Evolutionary conservation across 1,140 invertebrate genomes (phyloP).

Genomic region (Magallana ariakensis): DNA sequence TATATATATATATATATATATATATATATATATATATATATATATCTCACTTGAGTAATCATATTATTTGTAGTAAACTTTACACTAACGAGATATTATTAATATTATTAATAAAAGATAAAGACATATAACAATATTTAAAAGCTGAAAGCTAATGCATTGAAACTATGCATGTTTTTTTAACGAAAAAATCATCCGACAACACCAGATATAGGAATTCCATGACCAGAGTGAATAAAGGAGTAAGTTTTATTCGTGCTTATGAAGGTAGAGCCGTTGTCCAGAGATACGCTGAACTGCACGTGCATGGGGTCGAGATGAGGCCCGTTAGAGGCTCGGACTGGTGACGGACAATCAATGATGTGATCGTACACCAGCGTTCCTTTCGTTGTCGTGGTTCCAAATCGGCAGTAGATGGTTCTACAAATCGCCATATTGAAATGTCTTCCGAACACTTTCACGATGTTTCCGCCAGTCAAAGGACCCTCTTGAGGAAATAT

Average conservation of each 20-base stretch:
- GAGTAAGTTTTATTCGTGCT: background rate
- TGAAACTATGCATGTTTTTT: too few relatives aligned
- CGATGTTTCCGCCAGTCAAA: constrained; percentile 7
- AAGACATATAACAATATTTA: too few relatives aligned
- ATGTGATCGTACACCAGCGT: constrained; percentile 54
- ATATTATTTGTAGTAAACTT: too few relatives aligned
- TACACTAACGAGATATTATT: too few relatives aligned
- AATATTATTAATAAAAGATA: too few relatives aligned
- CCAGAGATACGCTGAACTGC: constrained; percentile 43
- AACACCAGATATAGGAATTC: background rate
- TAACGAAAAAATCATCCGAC: background rate
- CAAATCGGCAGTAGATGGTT: constrained; percentile 58
- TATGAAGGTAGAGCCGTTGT: constrained; percentile 21
- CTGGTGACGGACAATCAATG: constrained; percentile 39
- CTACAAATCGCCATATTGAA: constrained; percentile 60
- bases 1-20: too few relatives aligned
- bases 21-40: too few relatives aligned
- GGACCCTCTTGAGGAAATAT: constrained; percentile 57
- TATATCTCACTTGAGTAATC: too few relatives aligned
- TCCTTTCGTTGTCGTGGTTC: constrained; percentile 22
- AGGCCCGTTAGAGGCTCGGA: background rate
- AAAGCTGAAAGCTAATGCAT: too few relatives aligned
- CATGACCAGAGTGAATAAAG: background rate
- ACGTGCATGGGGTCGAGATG: background rate
- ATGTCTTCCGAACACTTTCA: constrained; percentile 61